Conservation (phyloP, 2,113 vertebrate species). For the Gymnarchus niloticus region DNA sequence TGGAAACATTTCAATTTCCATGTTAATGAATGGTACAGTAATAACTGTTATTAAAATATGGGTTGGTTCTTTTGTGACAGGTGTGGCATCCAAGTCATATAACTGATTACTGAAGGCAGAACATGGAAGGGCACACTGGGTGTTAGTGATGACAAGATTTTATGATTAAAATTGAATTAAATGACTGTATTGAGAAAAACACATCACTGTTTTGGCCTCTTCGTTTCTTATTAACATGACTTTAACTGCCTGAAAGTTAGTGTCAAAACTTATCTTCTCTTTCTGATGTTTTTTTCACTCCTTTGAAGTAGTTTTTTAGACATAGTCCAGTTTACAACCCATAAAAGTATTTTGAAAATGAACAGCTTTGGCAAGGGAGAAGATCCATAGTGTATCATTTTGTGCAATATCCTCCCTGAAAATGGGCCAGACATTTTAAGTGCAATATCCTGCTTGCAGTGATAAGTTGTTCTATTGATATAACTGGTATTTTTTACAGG, state of each 20-base stretch:
- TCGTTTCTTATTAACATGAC: neutral
- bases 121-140: neutral
- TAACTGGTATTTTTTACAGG: too few relatives aligned
- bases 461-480: too few relatives aligned
- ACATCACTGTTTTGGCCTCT: neutral
- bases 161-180: neutral
- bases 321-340: neutral
- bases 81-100: neutral
- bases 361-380: neutral
- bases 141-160: neutral
- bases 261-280: neutral
- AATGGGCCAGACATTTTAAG: neutral
- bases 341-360: neutral
- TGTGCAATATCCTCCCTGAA: neutral
- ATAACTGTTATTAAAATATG: neutral
- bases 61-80: neutral
- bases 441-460: too few relatives aligned
- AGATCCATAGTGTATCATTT: too few relatives aligned
- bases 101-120: neutral
- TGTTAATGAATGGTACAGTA: neutral
- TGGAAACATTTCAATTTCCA: neutral
- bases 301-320: neutral
- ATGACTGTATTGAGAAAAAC: neutral
- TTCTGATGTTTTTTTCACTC: neutral
- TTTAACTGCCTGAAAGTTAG: neutral